phyloP scores from a whole-genome alignment of 2,113 vertebrate genomes.

The Nothoprocta perdicaria region DNA sequence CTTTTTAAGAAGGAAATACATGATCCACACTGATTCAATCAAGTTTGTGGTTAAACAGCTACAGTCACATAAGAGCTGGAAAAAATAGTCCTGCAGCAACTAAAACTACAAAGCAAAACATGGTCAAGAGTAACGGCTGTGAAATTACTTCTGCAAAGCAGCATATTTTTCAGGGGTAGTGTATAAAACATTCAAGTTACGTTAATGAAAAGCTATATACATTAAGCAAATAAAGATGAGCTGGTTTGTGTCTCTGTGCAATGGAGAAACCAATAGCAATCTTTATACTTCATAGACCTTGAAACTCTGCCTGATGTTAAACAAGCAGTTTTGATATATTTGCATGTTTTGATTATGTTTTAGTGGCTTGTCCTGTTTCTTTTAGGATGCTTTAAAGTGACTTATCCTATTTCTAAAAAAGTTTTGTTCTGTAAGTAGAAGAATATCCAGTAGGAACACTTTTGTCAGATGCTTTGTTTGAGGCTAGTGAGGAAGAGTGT shows the following conservation, averaged over 20 bases:
- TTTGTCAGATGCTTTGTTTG: not conserved
- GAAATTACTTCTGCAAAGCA: conserved; percentile 22
- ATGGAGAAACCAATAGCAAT: not conserved
- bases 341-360: not conserved
- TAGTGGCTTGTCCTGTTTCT: not conserved
- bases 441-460: not conserved
- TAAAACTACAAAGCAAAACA: conserved; percentile 22
- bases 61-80: not conserved
- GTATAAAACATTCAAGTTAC: not conserved
- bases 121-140: not conserved
- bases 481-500: not conserved
- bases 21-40: conserved; percentile 26
- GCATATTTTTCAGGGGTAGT: not conserved
- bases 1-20: conserved; percentile 34
- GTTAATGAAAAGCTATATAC: not conserved
- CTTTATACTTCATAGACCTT: not conserved
- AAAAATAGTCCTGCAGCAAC: conserved; percentile 11
- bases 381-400: not conserved
- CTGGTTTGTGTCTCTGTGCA: not conserved
- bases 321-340: not conserved
- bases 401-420: not conserved
- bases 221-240: not conserved
- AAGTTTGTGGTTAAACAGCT: conserved; percentile 20
- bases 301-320: not conserved
- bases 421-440: not conserved